These are phyloP conservation scores for Megastigmus dorsalis DNA, from an alignment of 2,888 invertebrate species.

Conservation along the genomic window DNA sequence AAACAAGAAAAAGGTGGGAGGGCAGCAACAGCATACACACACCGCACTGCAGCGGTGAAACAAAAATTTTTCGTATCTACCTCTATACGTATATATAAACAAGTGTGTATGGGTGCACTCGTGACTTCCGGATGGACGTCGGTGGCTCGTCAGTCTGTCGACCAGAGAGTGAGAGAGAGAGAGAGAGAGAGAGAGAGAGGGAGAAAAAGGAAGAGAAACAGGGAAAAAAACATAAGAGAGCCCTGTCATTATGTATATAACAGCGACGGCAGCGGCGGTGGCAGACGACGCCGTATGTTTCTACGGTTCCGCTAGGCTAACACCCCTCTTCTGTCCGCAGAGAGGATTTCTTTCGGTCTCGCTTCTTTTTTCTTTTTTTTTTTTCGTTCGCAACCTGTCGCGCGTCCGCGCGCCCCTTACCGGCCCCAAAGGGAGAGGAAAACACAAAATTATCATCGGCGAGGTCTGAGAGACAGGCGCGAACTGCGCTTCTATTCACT, in stretches of 20 bases:
- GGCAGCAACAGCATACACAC: too few species aligned
- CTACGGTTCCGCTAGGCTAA: conserved; percentile 66
- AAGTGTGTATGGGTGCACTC: too few species aligned
- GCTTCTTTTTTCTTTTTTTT: not conserved
- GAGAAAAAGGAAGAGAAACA: conserved; percentile 47
- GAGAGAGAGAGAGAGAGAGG: conserved; percentile 1
- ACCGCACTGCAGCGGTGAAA: too few species aligned
- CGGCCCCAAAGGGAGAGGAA: too few species aligned
- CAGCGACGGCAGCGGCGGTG: not conserved
- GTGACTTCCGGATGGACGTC: conserved; percentile 47
- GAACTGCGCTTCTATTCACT: too few species aligned
- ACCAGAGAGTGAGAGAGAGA: not conserved
- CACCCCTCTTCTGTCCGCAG: conserved; percentile 49
- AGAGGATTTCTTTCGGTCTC: conserved; percentile 34
- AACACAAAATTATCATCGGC: conserved; percentile 32
- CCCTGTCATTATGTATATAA: conserved; percentile 73
- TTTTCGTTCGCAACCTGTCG: conserved; percentile 49
- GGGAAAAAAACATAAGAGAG: too few species aligned
- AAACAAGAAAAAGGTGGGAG: too few species aligned
- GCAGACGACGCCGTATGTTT: conserved; percentile 72
- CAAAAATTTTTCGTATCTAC: conserved; percentile 42
- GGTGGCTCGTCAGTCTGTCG: conserved; percentile 42
- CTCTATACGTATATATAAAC: too few species aligned
- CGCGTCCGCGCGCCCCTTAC: too few species aligned
- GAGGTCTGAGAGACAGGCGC: too few species aligned